phyloP scores from a whole-genome alignment of 2,797 vertebrate genomes.

The Ctenopoma kingsleyae region DNA sequence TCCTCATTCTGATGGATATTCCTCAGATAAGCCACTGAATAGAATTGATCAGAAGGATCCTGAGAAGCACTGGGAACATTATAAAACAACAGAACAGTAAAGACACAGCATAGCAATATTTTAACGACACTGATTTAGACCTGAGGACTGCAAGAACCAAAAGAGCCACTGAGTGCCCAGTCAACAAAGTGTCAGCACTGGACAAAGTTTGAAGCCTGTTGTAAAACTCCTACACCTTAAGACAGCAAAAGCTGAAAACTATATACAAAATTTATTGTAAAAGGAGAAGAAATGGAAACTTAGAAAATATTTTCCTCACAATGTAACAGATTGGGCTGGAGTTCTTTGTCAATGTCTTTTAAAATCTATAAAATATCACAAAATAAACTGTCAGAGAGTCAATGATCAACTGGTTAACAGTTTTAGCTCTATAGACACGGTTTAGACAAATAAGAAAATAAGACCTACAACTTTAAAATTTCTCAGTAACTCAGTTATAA shows the following conservation, averaged over 20 bases:
- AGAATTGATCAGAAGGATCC: constrained; percentile 21
- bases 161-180: not conserved
- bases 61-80: constrained; percentile 18
- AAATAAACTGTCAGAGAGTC: no score
- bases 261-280: not conserved
- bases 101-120: not conserved
- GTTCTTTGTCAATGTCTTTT: not conserved
- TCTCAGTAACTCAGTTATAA: not conserved
- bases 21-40: constrained; percentile 39
- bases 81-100: constrained; percentile 4
- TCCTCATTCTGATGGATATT: constrained; percentile 36
- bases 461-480: not conserved
- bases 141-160: not conserved
- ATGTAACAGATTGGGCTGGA: not conserved
- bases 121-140: constrained; percentile 8
- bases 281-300: not conserved
- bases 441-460: not conserved
- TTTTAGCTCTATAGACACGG: not conserved
- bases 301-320: not conserved
- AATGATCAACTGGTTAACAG: not conserved
- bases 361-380: not conserved
- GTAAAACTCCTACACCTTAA: constrained; percentile 4
- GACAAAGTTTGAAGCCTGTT: constrained; percentile 6
- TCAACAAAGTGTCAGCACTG: constrained; percentile 1
- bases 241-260: not conserved